A percentile compares a stretch with the other conserved stretches of the same genome.
These are phyloP conservation scores for Bufo gargarizans DNA, from an alignment of 2,113 vertebrate species.

Conservation along the genomic window DNA sequence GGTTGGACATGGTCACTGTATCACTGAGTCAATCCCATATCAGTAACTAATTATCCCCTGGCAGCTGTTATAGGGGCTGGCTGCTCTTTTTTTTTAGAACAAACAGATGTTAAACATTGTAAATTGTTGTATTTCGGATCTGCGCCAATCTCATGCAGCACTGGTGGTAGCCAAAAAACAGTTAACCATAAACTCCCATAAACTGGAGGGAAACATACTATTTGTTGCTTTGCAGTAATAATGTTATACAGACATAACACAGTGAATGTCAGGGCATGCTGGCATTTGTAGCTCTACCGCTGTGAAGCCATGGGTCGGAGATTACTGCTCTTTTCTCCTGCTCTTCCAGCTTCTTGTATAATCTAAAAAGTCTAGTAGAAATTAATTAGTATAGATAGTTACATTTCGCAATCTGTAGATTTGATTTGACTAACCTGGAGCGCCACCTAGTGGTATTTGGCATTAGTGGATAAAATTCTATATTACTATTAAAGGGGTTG, in stretches of 20 bases:
- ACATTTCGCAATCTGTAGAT: neutral
- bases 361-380: neutral
- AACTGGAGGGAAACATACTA: neutral
- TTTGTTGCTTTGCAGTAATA: neutral
- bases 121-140: neutral
- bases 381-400: neutral
- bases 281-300: neutral
- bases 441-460: neutral
- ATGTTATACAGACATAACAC: neutral
- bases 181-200: neutral
- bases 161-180: neutral
- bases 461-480: neutral
- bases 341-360: neutral
- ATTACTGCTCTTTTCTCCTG: neutral
- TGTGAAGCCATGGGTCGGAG: neutral
- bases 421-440: neutral
- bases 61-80: neutral
- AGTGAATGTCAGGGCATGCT: neutral
- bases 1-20: neutral
- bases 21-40: neutral
- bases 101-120: neutral
- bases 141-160: neutral
- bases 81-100: neutral
- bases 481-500: no score
- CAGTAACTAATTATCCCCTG: neutral